These are phyloP conservation scores for Brachyptera risi DNA, from an alignment of 2,888 invertebrate species.

Conservation along the genomic window DNA sequence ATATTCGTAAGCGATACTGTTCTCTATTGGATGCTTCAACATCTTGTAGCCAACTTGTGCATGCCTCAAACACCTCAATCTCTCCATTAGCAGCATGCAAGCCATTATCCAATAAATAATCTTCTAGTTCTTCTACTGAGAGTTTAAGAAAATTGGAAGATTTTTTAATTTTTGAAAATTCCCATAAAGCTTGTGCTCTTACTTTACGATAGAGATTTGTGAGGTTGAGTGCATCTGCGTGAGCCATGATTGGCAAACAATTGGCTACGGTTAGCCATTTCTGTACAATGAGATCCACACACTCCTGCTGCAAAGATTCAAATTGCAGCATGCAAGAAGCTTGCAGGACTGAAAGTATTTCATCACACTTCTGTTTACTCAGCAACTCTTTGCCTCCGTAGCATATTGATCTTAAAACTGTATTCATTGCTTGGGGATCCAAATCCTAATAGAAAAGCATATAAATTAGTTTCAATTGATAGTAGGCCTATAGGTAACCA, in stretches of 20 bases:
- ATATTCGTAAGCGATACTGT: conserved; percentile 19
- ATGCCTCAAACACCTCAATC: conserved; percentile 36
- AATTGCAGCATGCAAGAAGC: conserved; percentile 47
- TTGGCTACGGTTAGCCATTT: conserved; percentile 30
- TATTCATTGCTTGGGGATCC: conserved; percentile 42
- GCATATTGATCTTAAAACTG: conserved; percentile 41
- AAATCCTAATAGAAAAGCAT: conserved; percentile 41
- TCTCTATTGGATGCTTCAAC: conserved; percentile 14
- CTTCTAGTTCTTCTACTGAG: conserved; percentile 25
- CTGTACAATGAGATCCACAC: conserved; percentile 35
- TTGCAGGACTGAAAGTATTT: conserved; percentile 41
- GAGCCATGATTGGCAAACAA: conserved; percentile 34
- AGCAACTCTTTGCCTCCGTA: conserved; percentile 35
- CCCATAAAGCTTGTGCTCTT: conserved; percentile 34
- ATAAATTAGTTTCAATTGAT: neutral
- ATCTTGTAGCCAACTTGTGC: conserved; percentile 31
- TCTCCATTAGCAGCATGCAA: conserved; percentile 29
- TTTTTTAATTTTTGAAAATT: conserved; percentile 32
- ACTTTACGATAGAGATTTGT: conserved; percentile 30
- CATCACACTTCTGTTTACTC: conserved; percentile 38
- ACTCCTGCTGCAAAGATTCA: conserved; percentile 38
- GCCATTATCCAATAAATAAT: conserved; percentile 28
- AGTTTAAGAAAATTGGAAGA: conserved; percentile 32
- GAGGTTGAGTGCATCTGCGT: conserved; percentile 32
- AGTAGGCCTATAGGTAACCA: no score